A percentile compares a stretch with the other conserved stretches of the same genome.
Conservation (phyloP, 2,888 invertebrate species). For the Diarsia brunnea region DNA sequence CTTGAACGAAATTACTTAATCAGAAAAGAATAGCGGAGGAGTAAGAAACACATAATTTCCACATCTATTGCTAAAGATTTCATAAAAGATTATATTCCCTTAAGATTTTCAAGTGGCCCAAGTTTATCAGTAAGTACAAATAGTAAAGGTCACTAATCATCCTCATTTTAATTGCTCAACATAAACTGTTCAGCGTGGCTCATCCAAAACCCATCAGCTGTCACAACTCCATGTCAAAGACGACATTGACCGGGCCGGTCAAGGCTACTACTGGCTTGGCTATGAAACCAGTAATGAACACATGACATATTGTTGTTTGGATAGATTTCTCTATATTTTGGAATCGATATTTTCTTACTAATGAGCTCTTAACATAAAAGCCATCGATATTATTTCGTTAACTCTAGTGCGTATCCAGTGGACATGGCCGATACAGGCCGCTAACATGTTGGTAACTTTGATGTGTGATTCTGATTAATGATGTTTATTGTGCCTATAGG, state of each 20-base stretch:
- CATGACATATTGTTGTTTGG: constrained; percentile 23
- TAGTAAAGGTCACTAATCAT: background rate
- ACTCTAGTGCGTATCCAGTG: background rate
- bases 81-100: background rate
- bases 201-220: constrained; percentile 53
- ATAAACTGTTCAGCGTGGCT: constrained; percentile 8
- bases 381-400: background rate
- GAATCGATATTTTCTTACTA: background rate
- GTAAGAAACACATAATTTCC: too few species aligned
- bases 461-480: too few species aligned
- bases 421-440: background rate
- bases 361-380: background rate
- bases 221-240: constrained; percentile 47
- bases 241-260: constrained; percentile 66
- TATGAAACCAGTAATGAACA: constrained; percentile 20
- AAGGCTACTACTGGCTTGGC: constrained; percentile 61
- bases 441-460: too few species aligned
- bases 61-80: too few species aligned
- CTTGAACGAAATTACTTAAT: too few species aligned
- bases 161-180: constrained; percentile 26
- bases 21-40: too few species aligned
- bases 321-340: constrained; percentile 27
- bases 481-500: too few species aligned
- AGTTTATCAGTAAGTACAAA: too few species aligned
- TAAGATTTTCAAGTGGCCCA: background rate